phyloP scores from a whole-genome alignment of 2,113 vertebrate species.

The Polypterus bichir region DNA sequence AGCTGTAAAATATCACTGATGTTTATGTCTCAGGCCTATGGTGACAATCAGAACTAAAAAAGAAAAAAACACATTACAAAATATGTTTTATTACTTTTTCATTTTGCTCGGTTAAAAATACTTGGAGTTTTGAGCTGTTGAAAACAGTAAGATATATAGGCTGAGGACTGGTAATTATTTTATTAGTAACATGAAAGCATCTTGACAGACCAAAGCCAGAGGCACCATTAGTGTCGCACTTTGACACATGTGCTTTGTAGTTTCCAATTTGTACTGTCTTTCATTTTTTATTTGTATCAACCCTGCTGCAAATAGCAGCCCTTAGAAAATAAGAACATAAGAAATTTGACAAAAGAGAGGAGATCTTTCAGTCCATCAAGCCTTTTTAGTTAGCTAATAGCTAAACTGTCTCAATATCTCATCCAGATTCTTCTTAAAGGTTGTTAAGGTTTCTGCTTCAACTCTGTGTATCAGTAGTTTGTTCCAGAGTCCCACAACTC shows the following conservation, averaged over 20 bases:
- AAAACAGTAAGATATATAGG: conserved; percentile 15
- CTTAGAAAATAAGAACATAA: too few relatives aligned
- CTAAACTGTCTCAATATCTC: too few relatives aligned
- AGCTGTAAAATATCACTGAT: too few relatives aligned
- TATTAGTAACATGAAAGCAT: conserved; percentile 36
- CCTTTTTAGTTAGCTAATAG: too few relatives aligned
- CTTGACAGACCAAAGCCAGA: conserved; percentile 24
- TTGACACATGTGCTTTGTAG: conserved; percentile 35
- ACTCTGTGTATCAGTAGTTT: too few relatives aligned
- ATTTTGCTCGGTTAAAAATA: conserved; percentile 20
- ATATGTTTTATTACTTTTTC: conserved; percentile 15
- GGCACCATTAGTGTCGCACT: conserved; percentile 14
- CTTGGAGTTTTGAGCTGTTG: conserved; percentile 10
- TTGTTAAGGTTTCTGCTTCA: too few relatives aligned
- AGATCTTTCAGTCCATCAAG: too few relatives aligned
- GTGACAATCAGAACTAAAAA: background rate
- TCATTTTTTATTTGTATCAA: conserved; percentile 13
- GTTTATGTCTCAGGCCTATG: too few relatives aligned
- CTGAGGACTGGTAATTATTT: conserved; percentile 14
- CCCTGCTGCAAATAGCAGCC: background rate
- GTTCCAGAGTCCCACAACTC: too few relatives aligned
- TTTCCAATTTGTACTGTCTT: conserved; percentile 19
- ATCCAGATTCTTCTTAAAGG: too few relatives aligned
- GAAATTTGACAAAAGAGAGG: too few relatives aligned
- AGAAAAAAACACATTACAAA: background rate